Evolutionary conservation across 2,888 invertebrate genomes (phyloP), one percentile per base, ranked within the genome.

Genomic region (Calameuta filiformis): DNA sequence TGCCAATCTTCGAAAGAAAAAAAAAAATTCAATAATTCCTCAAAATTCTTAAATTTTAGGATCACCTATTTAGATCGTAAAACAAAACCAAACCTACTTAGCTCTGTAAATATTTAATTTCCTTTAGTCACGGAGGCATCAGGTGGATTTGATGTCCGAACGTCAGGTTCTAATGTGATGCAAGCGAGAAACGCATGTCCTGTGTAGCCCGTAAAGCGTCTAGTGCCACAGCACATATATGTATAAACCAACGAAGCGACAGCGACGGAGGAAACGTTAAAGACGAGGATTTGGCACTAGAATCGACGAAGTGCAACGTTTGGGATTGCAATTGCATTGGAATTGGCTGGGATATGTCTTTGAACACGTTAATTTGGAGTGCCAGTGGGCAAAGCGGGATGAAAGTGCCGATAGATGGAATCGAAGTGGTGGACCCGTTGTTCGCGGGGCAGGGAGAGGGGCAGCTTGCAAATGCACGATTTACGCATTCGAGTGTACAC

Each of bases 401-500:
- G 40, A 76, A 80, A 80, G 78, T 77, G 74, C 56, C 77, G 68
- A 78, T 77, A 73, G 79, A 82, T 82, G 79, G 68, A 71, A 75
- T 74, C 73, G 77, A 79, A 81, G 76, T 75, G 78, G 35, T 75
- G 76, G 69, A 56, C 31, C 69, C 56, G 56, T 56, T 68, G 68
- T 6, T 73, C 69, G 31, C 77, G 34, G 33, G 73, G 35, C 76
- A 4, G 71, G 68, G 35, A 76, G 75, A 71, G 74, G 73, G 75
- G 73, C 76, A 73, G 81, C 84, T 84, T 81, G 82, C 83, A 83
- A 86, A 83, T 85, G 84, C 81, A 86, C 87, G 85, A 88, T 87
- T 87, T 87, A 87, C 85, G 88, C 86, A 87, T 89, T 84, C 85
- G 85, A 83, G 80, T 85, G 87, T 85, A 87, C 86, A 85, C 85